Evolutionary conservation across 2,888 invertebrate genomes (phyloP).

Genomic region (Ophion ventricosus): DNA sequence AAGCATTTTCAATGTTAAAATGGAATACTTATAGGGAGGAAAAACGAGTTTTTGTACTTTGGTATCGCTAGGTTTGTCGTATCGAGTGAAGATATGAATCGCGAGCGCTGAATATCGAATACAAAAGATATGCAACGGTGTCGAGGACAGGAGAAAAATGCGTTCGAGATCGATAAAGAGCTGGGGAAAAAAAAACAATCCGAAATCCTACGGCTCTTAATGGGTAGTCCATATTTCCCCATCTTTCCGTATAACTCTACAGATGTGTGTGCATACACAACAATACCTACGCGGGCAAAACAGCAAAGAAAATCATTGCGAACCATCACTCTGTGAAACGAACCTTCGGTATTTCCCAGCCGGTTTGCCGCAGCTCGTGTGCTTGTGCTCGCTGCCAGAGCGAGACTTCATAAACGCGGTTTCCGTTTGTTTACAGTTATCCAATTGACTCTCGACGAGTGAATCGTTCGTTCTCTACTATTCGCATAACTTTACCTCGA

Average conservation of each 20-base stretch:
- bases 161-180: background rate
- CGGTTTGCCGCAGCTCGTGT: conserved; percentile 4
- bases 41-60: background rate
- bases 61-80: background rate
- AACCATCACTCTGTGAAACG: conserved; percentile 13
- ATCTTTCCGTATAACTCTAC: background rate
- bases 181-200: conserved; percentile 6
- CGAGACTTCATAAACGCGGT: conserved; percentile 53
- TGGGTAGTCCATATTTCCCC: conserved; percentile 15
- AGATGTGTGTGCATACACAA: background rate
- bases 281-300: conserved; percentile 10
- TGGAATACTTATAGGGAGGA: no score
- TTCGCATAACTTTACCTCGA: conserved; percentile 9
- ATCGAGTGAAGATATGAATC: background rate
- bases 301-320: conserved; percentile 24
- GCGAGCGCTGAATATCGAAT: background rate
- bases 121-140: background rate
- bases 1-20: no score
- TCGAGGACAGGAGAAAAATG: conserved; percentile 9
- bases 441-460: conserved; percentile 60
- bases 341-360: conserved; percentile 51
- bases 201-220: background rate
- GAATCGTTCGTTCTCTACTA: conserved; percentile 51
- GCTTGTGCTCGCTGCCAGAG: conserved; percentile 9
- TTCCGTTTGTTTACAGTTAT: conserved; percentile 62